Percentiles rank a stretch among this genome's conserved stretches.
Conservation (phyloP, 2,888 invertebrate species). For the Synanthedon andrenaeformis region DNA sequence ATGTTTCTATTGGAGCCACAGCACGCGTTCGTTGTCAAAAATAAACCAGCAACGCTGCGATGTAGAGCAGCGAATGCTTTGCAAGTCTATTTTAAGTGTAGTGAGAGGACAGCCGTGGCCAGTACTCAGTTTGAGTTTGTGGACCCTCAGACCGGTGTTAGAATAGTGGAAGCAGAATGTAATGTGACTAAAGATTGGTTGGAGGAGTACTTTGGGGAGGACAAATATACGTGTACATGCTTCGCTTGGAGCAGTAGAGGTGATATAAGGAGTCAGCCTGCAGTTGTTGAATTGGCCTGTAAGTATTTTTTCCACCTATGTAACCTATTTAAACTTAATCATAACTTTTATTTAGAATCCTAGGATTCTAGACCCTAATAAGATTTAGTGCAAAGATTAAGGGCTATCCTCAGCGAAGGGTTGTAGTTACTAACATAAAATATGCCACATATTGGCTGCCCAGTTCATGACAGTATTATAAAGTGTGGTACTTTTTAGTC, state of each 20-base stretch:
- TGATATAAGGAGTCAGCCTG: slow-evolving; percentile 88
- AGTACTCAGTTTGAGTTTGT: slow-evolving; percentile 84
- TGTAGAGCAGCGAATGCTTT: slow-evolving; percentile 94
- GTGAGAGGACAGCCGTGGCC: slow-evolving; percentile 79
- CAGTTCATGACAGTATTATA: too few relatives aligned
- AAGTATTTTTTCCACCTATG: slow-evolving; percentile 66
- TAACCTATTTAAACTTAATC: too few relatives aligned
- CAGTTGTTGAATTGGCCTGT: slow-evolving; percentile 93
- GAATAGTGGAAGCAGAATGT: slow-evolving; percentile 87
- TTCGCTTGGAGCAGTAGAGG: slow-evolving; percentile 92
- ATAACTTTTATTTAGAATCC: too few relatives aligned
- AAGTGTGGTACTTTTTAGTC: too few relatives aligned
- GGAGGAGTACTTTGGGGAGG: slow-evolving; percentile 93
- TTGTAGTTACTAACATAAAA: too few relatives aligned
- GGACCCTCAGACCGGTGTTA: slow-evolving; percentile 89
- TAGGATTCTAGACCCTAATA: too few relatives aligned
- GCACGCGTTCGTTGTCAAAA: slow-evolving; percentile 90
- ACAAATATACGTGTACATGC: slow-evolving; percentile 93
- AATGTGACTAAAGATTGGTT: slow-evolving; percentile 91
- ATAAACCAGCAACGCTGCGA: slow-evolving; percentile 87
- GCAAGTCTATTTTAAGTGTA: slow-evolving; percentile 91
- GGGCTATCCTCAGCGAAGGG: too few relatives aligned
- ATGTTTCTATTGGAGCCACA: slow-evolving; percentile 90
- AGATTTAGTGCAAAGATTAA: too few relatives aligned
- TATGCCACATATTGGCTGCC: too few relatives aligned